Conservation (phyloP, 2,888 invertebrate genomes). For the Yponomeuta evonymella region DNA sequence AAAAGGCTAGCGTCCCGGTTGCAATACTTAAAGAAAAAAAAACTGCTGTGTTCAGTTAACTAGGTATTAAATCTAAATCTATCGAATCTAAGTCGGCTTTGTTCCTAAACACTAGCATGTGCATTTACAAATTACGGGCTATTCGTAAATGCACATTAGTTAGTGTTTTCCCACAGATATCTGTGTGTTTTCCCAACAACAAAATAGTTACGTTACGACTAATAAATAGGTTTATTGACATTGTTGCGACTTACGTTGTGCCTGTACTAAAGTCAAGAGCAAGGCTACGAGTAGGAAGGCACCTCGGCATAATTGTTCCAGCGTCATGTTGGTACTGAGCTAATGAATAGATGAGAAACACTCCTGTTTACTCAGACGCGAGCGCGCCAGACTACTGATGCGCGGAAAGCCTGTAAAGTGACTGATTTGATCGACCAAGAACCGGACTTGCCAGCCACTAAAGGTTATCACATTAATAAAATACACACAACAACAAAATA, state of each 20-base stretch:
- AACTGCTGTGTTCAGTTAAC: no score
- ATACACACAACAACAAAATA: slow-evolving; percentile 9
- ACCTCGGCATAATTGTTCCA: background rate
- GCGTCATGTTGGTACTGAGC: background rate
- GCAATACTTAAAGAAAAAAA: no score
- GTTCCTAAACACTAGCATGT: no score
- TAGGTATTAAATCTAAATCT: no score
- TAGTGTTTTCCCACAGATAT: no score
- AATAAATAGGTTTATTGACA: background rate
- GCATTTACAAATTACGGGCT: no score
- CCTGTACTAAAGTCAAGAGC: background rate
- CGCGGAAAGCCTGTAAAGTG: slow-evolving; percentile 37
- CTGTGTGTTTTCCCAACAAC: no score
- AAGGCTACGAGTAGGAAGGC: background rate
- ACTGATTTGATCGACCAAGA: slow-evolving; percentile 49
- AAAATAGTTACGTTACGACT: background rate
- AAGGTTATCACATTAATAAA: slow-evolving; percentile 16
- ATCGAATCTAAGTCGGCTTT: no score
- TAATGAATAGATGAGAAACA: no score
- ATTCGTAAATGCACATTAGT: no score
- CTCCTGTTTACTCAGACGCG: background rate
- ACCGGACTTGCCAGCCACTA: slow-evolving; percentile 25
- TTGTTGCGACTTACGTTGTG: background rate
- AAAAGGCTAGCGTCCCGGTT: no score
- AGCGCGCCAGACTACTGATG: background rate